These are phyloP conservation scores for Chydorus sphaericus DNA, from an alignment of 2,888 invertebrate genomes.

Conservation along the genomic window DNA sequence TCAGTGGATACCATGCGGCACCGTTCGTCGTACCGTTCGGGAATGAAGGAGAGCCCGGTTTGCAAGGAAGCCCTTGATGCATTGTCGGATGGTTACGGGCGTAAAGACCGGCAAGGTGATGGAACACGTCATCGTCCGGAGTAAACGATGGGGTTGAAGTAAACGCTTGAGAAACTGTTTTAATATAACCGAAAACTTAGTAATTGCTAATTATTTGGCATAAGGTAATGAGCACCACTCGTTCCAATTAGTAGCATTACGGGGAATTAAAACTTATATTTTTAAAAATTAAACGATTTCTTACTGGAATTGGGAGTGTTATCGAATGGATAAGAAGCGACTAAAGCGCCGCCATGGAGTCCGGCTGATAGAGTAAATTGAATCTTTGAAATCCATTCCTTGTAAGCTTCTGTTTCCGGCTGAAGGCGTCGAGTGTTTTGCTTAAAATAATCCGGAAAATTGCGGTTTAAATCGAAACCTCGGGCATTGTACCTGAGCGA, in stretches of 20 bases:
- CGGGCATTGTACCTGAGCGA: slow-evolving; percentile 60
- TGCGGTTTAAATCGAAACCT: slow-evolving; percentile 82
- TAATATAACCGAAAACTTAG: no score
- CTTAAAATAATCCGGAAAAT: slow-evolving; percentile 91
- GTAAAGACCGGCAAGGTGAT: slow-evolving; percentile 67
- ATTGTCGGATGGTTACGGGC: slow-evolving; percentile 77
- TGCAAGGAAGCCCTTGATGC: slow-evolving; percentile 70
- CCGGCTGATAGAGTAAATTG: slow-evolving; percentile 90
- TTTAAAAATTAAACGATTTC: slow-evolving; percentile 23
- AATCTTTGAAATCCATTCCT: slow-evolving; percentile 83
- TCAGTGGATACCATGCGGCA: slow-evolving; percentile 81
- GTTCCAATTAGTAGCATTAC: no score
- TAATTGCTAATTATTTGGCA: no score
- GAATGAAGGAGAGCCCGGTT: slow-evolving; percentile 56
- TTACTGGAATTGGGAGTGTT: slow-evolving; percentile 88
- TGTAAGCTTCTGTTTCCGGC: slow-evolving; percentile 88
- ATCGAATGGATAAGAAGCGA: slow-evolving; percentile 96
- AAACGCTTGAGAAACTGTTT: slow-evolving; percentile 6
- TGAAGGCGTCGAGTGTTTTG: slow-evolving; percentile 72
- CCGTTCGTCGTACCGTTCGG: slow-evolving; percentile 87
- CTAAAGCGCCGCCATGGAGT: slow-evolving; percentile 85
- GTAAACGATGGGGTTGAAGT: slow-evolving; percentile 48
- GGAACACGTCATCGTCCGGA: slow-evolving; percentile 85
- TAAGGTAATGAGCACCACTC: no score
- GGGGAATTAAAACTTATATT: not conserved